A percentile compares a stretch with the other conserved stretches of the same genome.
These are phyloP conservation scores for Rhamphomyia laevipes DNA, from an alignment of 2,888 invertebrate species.

Conservation along the genomic window DNA sequence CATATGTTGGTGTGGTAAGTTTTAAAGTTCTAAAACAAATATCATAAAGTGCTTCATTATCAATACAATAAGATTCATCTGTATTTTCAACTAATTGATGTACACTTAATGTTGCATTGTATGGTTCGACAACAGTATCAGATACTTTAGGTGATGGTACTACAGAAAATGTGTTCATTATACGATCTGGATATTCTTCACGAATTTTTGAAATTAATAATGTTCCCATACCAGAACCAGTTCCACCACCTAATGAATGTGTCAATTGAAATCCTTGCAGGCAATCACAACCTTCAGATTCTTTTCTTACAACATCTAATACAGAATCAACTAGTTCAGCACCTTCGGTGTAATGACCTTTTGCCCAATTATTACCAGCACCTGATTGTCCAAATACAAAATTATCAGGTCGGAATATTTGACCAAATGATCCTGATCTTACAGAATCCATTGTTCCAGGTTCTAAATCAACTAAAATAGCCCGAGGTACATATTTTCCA, in stretches of 20 bases:
- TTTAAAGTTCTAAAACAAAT: conserved; percentile 86
- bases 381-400: conserved; percentile 86
- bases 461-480: conserved; percentile 87
- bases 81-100: conserved; percentile 85
- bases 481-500: conserved; percentile 89
- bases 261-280: conserved; percentile 69
- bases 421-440: conserved; percentile 84
- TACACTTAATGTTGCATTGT: conserved; percentile 80
- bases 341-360: conserved; percentile 90
- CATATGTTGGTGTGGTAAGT: conserved; percentile 80
- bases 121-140: conserved; percentile 58
- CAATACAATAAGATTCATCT: conserved; percentile 83
- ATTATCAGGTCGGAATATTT: conserved; percentile 91
- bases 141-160: conserved; percentile 73
- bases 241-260: conserved; percentile 79
- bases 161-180: conserved; percentile 77
- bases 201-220: conserved; percentile 77
- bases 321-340: conserved; percentile 79
- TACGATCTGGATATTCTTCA: conserved; percentile 77
- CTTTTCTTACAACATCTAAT: conserved; percentile 71
- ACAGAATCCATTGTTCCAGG: conserved; percentile 98
- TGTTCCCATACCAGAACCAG: conserved; percentile 82
- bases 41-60: conserved; percentile 86
- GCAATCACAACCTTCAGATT: conserved; percentile 85
- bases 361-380: conserved; percentile 80